phyloP scores from a whole-genome alignment of 2,888 invertebrate species.

The Phalera bucephala region DNA sequence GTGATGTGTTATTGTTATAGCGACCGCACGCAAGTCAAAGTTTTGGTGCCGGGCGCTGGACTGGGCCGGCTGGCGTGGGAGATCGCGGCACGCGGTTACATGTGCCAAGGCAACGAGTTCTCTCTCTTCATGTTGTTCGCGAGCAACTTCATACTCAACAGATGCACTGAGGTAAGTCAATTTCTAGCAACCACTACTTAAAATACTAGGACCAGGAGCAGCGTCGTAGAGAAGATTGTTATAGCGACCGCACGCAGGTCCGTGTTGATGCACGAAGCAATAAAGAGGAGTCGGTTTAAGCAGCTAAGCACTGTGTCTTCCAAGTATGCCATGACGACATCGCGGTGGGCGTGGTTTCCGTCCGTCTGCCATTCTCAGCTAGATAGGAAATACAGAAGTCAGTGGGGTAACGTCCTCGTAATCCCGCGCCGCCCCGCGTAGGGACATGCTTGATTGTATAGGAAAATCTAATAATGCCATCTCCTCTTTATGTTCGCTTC shows the following conservation, averaged over 20 bases:
- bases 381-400: too few relatives aligned
- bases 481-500: too few relatives aligned
- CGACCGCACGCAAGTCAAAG: conserved; percentile 83
- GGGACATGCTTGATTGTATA: conserved; percentile 91
- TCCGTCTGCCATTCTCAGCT: too few relatives aligned
- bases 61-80: conserved; percentile 97
- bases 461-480: too few relatives aligned
- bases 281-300: conserved; percentile 96
- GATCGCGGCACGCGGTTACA: conserved; percentile 93
- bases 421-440: conserved; percentile 96
- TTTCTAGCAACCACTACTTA: too few relatives aligned
- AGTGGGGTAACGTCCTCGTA: too few relatives aligned
- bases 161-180: conserved; percentile 83
- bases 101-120: conserved; percentile 98
- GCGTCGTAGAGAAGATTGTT: too few relatives aligned
- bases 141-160: conserved; percentile 97
- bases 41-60: conserved; percentile 98
- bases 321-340: too few relatives aligned
- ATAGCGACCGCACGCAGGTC: conserved; percentile 78
- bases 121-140: conserved; percentile 98
- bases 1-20: conserved; percentile 36
- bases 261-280: conserved; percentile 97
- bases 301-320: too few relatives aligned
- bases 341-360: conserved; percentile 91
- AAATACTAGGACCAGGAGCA: too few relatives aligned